Conservation (phyloP, 2,888 invertebrate species). For the Axea sp. region DNA sequence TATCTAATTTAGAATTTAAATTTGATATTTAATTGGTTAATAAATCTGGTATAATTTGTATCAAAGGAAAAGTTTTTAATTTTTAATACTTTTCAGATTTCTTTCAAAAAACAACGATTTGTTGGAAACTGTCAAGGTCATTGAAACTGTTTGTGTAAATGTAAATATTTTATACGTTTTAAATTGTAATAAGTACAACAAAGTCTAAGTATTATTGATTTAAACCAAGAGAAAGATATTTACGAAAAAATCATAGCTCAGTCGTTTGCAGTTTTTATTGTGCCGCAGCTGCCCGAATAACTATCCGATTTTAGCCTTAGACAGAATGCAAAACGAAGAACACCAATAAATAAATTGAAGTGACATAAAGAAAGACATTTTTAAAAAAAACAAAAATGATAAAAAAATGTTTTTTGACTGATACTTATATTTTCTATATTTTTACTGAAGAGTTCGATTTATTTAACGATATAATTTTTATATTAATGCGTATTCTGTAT, state of each 20-base stretch:
- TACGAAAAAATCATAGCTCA: constrained; percentile 9
- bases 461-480: constrained; percentile 14
- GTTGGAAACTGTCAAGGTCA: constrained; percentile 18
- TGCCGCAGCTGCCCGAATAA: constrained; percentile 55
- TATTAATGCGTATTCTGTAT: too few relatives aligned
- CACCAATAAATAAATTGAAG: constrained; percentile 36
- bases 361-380: constrained; percentile 21
- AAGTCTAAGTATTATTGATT: constrained; percentile 55
- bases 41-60: too few relatives aligned
- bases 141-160: constrained; percentile 39
- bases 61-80: too few relatives aligned
- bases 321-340: constrained; percentile 54
- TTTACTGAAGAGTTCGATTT: constrained; percentile 56
- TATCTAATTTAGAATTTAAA: too few relatives aligned
- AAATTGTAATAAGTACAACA: constrained; percentile 47
- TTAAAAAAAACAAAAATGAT: constrained; percentile 15
- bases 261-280: constrained; percentile 45
- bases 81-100: constrained; percentile 1
- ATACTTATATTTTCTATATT: constrained; percentile 54
- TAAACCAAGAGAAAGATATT: constrained; percentile 25
- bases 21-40: too few relatives aligned
- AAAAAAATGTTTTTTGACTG: constrained; percentile 38
- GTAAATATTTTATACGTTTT: constrained; percentile 52
- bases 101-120: constrained; percentile 5
- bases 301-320: constrained; percentile 51